Percentiles rank a stretch among this genome's conserved stretches.
phyloP scores from a whole-genome alignment of 2,888 invertebrate genomes.

The Yponomeuta malinellus region DNA sequence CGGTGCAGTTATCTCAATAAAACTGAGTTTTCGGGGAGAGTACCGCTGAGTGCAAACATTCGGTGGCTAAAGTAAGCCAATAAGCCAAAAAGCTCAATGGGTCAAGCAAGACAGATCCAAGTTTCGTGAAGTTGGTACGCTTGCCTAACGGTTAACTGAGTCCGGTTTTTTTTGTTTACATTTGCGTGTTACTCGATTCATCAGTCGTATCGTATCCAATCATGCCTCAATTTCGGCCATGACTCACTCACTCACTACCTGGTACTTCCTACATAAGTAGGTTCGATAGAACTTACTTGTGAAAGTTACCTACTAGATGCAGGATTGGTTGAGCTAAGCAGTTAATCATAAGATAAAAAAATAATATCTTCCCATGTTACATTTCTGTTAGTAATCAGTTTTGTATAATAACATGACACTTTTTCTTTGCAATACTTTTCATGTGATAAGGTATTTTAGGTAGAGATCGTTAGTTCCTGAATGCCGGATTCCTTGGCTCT shows the following conservation, averaged over 20 bases:
- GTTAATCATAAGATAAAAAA: neutral
- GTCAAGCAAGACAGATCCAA: constrained; percentile 50
- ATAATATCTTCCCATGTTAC: neutral
- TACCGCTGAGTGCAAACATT: constrained; percentile 37
- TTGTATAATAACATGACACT: neutral
- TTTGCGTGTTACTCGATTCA: constrained; percentile 6
- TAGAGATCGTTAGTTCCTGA: neutral
- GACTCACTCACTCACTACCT: neutral
- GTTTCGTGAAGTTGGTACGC: constrained; percentile 36
- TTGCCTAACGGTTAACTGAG: constrained; percentile 54
- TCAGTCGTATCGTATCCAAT: neutral
- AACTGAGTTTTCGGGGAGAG: neutral
- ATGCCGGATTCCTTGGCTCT: neutral
- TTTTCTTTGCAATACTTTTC: neutral
- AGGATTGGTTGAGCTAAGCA: neutral
- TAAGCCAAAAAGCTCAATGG: constrained; percentile 44
- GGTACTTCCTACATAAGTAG: neutral
- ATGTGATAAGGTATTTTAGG: neutral
- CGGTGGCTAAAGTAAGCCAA: constrained; percentile 23
- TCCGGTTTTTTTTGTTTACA: constrained; percentile 40
- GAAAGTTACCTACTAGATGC: neutral
- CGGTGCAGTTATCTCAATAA: neutral
- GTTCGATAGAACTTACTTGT: neutral
- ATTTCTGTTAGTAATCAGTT: neutral
- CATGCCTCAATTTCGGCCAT: neutral